Evolutionary conservation across 1,140 invertebrate genomes (phyloP).

Genomic region (Microplitis mediator): DNA sequence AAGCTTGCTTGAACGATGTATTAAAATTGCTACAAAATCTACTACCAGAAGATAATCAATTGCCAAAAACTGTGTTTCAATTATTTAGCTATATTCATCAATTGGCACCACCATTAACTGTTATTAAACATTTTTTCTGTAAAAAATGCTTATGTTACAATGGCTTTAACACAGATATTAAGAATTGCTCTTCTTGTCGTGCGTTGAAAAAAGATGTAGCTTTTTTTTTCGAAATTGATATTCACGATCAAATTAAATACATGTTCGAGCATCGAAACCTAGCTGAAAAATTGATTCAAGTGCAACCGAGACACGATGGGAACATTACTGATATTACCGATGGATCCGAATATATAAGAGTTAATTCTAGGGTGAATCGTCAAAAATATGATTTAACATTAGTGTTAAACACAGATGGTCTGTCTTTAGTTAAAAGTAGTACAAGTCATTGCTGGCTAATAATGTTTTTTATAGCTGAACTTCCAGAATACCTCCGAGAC

Average conservation of each 20-base stretch:
- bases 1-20: neutral
- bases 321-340: slow-evolving; percentile 31
- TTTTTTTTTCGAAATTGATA: no score
- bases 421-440: slow-evolving; percentile 25
- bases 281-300: slow-evolving; percentile 25
- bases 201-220: neutral
- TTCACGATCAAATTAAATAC: slow-evolving; percentile 27
- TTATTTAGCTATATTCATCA: slow-evolving; percentile 26
- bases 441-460: slow-evolving; percentile 32
- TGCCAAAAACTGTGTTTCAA: slow-evolving; percentile 24
- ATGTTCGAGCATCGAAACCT: slow-evolving; percentile 31
- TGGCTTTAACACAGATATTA: neutral
- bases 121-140: slow-evolving; percentile 5
- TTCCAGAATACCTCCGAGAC: no score
- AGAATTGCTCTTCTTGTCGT: neutral
- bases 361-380: slow-evolving; percentile 14
- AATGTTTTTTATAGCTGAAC: slow-evolving; percentile 32
- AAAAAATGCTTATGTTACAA: neutral
- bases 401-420: slow-evolving; percentile 33
- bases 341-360: slow-evolving; percentile 32
- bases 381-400: slow-evolving; percentile 31
- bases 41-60: slow-evolving; percentile 10
- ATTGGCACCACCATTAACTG: neutral
- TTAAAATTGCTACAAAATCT: neutral
- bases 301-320: neutral